Conservation (phyloP, 1,140 invertebrate genomes). For the Drosophila athabasca region DNA sequence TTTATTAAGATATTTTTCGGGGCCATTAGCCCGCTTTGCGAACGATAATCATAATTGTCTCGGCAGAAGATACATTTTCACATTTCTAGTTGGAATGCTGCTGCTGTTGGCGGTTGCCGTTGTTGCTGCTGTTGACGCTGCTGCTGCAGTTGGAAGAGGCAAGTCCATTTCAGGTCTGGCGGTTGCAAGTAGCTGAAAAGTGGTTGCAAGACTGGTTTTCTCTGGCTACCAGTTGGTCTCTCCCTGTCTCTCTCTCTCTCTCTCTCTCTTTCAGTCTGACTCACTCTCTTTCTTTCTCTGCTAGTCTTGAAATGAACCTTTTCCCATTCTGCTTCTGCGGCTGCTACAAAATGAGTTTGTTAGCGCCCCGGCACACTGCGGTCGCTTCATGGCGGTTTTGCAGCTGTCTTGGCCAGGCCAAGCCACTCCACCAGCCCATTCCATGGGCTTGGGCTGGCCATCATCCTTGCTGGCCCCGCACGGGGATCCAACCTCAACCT, state of each 20-base stretch:
- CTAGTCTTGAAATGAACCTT: slow-evolving; percentile 47
- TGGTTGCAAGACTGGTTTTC: slow-evolving; percentile 68
- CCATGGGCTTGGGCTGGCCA: slow-evolving; percentile 4
- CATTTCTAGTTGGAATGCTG: slow-evolving; percentile 59
- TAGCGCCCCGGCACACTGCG: slow-evolving; percentile 30
- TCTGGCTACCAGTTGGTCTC: slow-evolving; percentile 26
- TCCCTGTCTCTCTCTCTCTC: slow-evolving; percentile 8
- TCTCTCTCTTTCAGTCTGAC: slow-evolving; percentile 25
- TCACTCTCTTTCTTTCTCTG: slow-evolving; percentile 13
- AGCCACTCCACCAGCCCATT: slow-evolving; percentile 29
- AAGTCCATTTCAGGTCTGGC: slow-evolving; percentile 48
- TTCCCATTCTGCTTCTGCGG: slow-evolving; percentile 31
- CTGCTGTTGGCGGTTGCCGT: slow-evolving; percentile 22
- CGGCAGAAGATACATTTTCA: slow-evolving; percentile 36
- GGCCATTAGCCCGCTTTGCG: slow-evolving; percentile 25
- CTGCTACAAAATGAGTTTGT: slow-evolving; percentile 45
- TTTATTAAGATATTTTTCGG: slow-evolving; percentile 54
- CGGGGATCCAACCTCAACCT: slow-evolving; percentile 7
- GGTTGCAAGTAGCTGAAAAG: slow-evolving; percentile 69
- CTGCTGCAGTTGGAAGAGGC: slow-evolving; percentile 34
- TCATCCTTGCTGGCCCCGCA: slow-evolving; percentile 27
- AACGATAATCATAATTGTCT: slow-evolving; percentile 49
- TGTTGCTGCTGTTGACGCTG: background rate
- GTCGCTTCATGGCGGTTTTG: slow-evolving; percentile 34
- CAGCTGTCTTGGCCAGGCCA: slow-evolving; percentile 44